Base-by-base conservation (phyloP, 2,888 invertebrate species). In the Calephelis perditalis region DNA sequence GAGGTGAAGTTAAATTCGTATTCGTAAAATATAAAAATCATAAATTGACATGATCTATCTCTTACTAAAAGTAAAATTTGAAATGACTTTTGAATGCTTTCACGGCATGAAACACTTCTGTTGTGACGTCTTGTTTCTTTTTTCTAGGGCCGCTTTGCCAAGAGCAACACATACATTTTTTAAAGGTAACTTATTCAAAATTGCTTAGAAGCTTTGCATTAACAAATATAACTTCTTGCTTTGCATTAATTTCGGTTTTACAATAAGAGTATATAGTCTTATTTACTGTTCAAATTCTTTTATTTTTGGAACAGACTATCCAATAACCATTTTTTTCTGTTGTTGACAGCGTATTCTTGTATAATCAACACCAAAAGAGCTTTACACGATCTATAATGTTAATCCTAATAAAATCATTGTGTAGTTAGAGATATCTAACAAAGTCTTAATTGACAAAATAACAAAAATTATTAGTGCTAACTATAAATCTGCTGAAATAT, bases 101-200 rank as follows among this genome's bases (percentile, higher is more conserved):
- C 5, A 52, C 66, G 74, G 86, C 86, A 84, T 86, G 82, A 10
- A 52, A 71, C 56, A 68, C 78, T 78, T 77, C 67, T 85, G 80
- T 86, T 83, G 86, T 89, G 84, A 89, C 72, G 73, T 73, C 72
- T 75, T 92, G 87, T 88, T 92, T 86, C 92, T 94, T 81, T 82
- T 93, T 93, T 93, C 91, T 94, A 94, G 92, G 94, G 92, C 78
- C 92, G 93, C 91, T 92, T 93, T 90, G 91, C 92, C 91, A 93
- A 92, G 94, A 96, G 96, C 92, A 94, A 96, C 94, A 96, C 96
- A 81, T 96, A 96, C 93, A 96, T 96, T 93, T 96, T 92, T 92
- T 96, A 90, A 88, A 86, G 87, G 89, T 89, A 89, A 89, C 78
- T 71, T 74, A 72, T 76, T 73, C 67, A 71, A 76, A 78, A 78